Evolutionary conservation across 2,113 vertebrate species (phyloP).

Genomic region (Silurus glanis): DNA sequence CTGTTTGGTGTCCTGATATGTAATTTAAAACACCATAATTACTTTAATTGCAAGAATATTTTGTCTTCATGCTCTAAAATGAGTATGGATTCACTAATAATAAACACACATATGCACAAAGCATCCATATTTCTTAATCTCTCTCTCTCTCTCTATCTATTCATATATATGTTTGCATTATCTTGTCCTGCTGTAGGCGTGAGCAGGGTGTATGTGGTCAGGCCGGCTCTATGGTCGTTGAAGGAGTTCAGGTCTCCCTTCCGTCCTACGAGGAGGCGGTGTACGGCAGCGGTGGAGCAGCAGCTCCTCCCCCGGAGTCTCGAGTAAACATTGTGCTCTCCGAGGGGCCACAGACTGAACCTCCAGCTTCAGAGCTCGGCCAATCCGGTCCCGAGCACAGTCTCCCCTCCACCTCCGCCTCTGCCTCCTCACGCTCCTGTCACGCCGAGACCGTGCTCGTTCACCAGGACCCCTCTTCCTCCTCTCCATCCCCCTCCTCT

Average conservation of each 20-base stretch:
- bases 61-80: no score
- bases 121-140: no score
- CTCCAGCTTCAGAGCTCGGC: slow-evolving; percentile 63
- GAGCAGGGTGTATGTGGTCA: slow-evolving; percentile 92
- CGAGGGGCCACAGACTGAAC: slow-evolving; percentile 78
- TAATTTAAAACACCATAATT: no score
- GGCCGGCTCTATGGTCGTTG: slow-evolving; percentile 90
- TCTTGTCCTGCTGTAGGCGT: slow-evolving; percentile 71
- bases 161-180: background rate
- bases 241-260: slow-evolving; percentile 91
- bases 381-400: slow-evolving; percentile 74
- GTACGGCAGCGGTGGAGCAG: slow-evolving; percentile 83
- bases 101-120: no score
- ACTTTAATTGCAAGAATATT: no score
- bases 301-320: slow-evolving; percentile 68
- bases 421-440: slow-evolving; percentile 78
- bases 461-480: slow-evolving; percentile 77
- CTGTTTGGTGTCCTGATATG: no score
- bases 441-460: slow-evolving; percentile 89
- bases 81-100: no score
- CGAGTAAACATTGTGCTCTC: slow-evolving; percentile 93
- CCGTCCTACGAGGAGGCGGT: slow-evolving; percentile 98
- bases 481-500: slow-evolving; percentile 66
- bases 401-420: slow-evolving; percentile 81
- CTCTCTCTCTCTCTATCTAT: no score